Evolutionary conservation across 2,888 invertebrate species (phyloP).

Genomic region (Zygogramma bicolorata): DNA sequence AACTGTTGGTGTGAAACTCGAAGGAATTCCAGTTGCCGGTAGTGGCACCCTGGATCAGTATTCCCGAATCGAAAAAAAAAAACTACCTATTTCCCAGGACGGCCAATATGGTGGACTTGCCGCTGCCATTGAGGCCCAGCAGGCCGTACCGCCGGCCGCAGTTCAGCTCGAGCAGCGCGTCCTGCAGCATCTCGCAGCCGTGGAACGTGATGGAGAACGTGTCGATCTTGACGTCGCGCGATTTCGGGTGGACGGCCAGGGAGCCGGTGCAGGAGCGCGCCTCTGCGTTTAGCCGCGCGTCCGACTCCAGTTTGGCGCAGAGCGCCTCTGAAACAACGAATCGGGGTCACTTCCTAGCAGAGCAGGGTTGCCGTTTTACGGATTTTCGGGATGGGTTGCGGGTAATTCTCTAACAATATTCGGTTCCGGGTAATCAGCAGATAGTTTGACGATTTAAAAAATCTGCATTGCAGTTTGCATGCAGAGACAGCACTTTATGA

Average conservation of each 20-base stretch:
- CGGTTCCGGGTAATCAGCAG: no score
- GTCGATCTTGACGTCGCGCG: conserved; percentile 95
- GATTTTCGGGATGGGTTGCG: no score
- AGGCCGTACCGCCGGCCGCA: conserved; percentile 97
- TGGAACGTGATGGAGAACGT: conserved; percentile 98
- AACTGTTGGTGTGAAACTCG: no score
- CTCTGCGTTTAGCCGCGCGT: conserved; percentile 93
- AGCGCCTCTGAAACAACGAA: conserved; percentile 78
- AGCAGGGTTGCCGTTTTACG: no score
- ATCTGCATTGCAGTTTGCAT: no score
- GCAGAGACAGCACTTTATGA: no score
- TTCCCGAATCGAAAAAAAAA: no score
- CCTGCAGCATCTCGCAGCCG: conserved; percentile 94
- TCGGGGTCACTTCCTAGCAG: no score
- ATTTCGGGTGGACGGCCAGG: conserved; percentile 93
- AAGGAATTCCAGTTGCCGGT: no score
- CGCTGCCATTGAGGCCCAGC: conserved; percentile 97
- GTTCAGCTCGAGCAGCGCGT: conserved; percentile 96
- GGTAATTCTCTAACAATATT: no score
- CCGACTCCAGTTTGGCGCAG: conserved; percentile 88
- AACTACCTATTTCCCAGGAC: conserved; percentile 91
- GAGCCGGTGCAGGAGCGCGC: conserved; percentile 95
- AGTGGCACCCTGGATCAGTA: no score
- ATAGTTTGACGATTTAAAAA: no score
- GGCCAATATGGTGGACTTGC: conserved; percentile 95